These are phyloP conservation scores for Drosophila albomicans DNA, from an alignment of 1,140 invertebrate species.

Conservation along the genomic window DNA sequence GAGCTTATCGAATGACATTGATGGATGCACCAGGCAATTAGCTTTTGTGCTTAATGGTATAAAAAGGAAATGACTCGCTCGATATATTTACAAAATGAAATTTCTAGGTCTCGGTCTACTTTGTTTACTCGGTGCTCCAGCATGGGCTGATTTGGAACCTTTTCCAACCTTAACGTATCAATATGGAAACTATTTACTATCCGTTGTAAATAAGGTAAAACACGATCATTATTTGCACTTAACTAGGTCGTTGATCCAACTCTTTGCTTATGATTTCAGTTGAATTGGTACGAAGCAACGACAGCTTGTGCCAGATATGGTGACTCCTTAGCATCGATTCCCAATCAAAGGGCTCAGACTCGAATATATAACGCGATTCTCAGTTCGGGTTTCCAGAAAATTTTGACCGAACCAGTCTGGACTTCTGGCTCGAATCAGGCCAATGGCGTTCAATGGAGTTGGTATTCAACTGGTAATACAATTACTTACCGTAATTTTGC, in stretches of 20 bases:
- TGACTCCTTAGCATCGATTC: conserved; percentile 10
- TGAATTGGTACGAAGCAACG: conserved; percentile 33
- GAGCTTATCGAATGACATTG: conserved; percentile 61
- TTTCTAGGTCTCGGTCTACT: conserved; percentile 22
- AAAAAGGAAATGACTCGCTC: conserved; percentile 12
- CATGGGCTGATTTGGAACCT: not conserved
- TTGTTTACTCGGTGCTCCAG: conserved; percentile 8
- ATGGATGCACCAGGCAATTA: conserved; percentile 53
- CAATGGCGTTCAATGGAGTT: conserved; percentile 6
- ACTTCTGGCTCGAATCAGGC: conserved; percentile 31
- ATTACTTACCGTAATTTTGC: conserved; percentile 12
- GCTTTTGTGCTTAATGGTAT: conserved; percentile 16
- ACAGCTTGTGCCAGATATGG: conserved; percentile 15
- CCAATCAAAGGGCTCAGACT: not conserved
- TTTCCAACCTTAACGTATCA: conserved; percentile 8
- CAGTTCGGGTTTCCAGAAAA: not conserved
- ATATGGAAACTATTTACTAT: not conserved
- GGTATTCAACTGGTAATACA: conserved; percentile 6
- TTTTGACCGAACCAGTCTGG: conserved; percentile 31
- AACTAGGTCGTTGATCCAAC: not conserved
- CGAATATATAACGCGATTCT: not conserved
- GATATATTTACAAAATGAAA: conserved; percentile 34
- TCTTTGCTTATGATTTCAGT: not conserved
- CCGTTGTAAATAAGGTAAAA: conserved; percentile 16
- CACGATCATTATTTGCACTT: not conserved